Conservation (phyloP, 2,113 vertebrate genomes). For the Sisor rabdophorus region DNA sequence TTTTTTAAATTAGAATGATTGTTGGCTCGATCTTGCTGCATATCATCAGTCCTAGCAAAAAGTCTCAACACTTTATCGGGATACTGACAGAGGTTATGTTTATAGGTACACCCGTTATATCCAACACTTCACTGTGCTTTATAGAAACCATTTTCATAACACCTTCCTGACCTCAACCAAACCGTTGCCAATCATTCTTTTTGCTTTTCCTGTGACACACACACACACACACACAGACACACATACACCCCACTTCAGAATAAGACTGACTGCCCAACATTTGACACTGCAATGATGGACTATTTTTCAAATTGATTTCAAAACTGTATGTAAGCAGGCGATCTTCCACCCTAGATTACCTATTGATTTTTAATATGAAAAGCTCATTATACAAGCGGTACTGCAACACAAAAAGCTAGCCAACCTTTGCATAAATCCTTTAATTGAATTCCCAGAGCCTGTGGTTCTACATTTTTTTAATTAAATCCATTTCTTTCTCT, state of each 20-base stretch:
- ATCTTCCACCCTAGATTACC: slow-evolving; percentile 99
- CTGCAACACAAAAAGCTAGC: slow-evolving; percentile 97
- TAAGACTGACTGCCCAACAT: slow-evolving; percentile 57
- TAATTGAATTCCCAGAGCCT: slow-evolving; percentile 99
- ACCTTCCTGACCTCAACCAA: neutral
- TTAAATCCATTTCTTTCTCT: slow-evolving; percentile 99
- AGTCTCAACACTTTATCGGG: neutral
- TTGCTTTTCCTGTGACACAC: neutral
- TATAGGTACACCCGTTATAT: neutral
- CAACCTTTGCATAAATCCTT: slow-evolving; percentile 99
- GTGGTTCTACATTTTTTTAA: slow-evolving; percentile 99
- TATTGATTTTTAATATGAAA: slow-evolving; percentile 99
- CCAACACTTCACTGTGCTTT: neutral
- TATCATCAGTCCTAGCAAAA: slow-evolving; percentile 1
- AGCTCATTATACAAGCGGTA: slow-evolving; percentile 99
- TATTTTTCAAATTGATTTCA: slow-evolving; percentile 99
- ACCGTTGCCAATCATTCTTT: slow-evolving; percentile 20
- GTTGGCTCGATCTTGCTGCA: neutral
- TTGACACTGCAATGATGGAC: slow-evolving; percentile 94
- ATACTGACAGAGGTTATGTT: neutral
- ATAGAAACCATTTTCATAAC: neutral
- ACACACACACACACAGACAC: neutral
- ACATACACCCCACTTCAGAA: slow-evolving; percentile 1
- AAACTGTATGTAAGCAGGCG: slow-evolving; percentile 99
- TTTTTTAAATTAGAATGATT: neutral